Percentiles rank a stretch among this genome's conserved stretches.
phyloP scores from a whole-genome alignment of 2,797 vertebrate species.

The Sebastes oblongus region DNA sequence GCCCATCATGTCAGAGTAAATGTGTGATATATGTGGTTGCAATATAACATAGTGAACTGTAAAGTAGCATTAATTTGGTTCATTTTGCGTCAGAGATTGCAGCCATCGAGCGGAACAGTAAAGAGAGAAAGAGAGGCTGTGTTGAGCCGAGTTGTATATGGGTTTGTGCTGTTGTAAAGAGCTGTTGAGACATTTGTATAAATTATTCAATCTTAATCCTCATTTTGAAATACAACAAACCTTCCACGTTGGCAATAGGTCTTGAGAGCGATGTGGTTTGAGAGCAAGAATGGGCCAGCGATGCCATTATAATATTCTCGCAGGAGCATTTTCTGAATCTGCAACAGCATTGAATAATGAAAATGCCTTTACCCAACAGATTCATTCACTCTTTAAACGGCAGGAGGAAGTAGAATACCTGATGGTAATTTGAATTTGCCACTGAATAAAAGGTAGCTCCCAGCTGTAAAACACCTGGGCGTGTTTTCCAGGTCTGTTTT shows the following conservation, averaged over 20 bases:
- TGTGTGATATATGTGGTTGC: constrained; percentile 49
- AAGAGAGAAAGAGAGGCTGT: neutral
- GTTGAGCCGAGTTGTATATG: constrained; percentile 1
- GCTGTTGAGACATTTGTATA: constrained; percentile 68
- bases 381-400: constrained; percentile 57
- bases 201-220: constrained; percentile 76
- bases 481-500: constrained; percentile 8
- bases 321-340: constrained; percentile 58
- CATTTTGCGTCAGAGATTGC: constrained; percentile 46
- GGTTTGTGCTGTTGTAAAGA: constrained; percentile 60
- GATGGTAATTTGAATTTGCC: constrained; percentile 53
- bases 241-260: constrained; percentile 46
- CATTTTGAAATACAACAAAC: constrained; percentile 71
- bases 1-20: constrained; percentile 57
- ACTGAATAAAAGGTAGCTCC: constrained; percentile 39
- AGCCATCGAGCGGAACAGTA: constrained; percentile 7
- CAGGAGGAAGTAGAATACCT: constrained; percentile 32
- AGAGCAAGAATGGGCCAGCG: constrained; percentile 54
- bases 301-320: constrained; percentile 60
- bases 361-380: constrained; percentile 60
- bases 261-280: constrained; percentile 59
- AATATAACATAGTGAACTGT: constrained; percentile 49
- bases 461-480: constrained; percentile 40
- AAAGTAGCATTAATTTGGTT: constrained; percentile 56
- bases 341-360: constrained; percentile 70